Evolutionary conservation across 2,888 invertebrate genomes (phyloP), one percentile per base, ranked within the genome.

Genomic region (Platerodrilus igneus): DNA sequence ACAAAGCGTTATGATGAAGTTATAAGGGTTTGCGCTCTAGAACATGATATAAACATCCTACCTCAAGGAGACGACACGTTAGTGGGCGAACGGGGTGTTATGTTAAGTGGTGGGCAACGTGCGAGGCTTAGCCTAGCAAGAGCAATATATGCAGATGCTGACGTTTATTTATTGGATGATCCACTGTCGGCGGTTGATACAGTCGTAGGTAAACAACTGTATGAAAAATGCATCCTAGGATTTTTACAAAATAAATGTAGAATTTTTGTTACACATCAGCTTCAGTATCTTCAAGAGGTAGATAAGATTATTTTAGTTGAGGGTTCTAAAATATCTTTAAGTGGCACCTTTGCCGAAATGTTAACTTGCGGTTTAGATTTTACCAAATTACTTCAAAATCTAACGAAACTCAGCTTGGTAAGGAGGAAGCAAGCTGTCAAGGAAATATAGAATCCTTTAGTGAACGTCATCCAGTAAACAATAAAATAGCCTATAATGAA

Each of bases 241-340:
- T 69, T 70, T 33, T 53, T 76, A 42, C 67, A 70, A 8, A 68
- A 78, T 43, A 78, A 82, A 58, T 83, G 85, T 2, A 72, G 84
- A 16, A 76, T 90, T 46, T 74, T 91, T 6, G 84, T 88, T 41
- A 91, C 91, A 0, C 90, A 91, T 65, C 90, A 91, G 61, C 68
- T 89, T 14, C 90, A 91, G 58, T 85, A 83, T 56, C 71, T 86
- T 16, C 77, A 77, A 52, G 59, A 72, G n/a, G 81, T 78, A 1
- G 78, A 82, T 60, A 72, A 72, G 42, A 75, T 86, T 30, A 66
- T 83, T 47, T n/a, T n/a, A n/a, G n/a, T n/a, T n/a, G n/a, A n/a
- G n/a, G n/a, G n/a, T n/a, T n/a, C n/a, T n/a, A n/a, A n/a, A n/a
- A n/a, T n/a, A n/a, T n/a, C n/a, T n/a, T n/a, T n/a, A n/a, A n/a